Evolutionary conservation across 2,797 vertebrate species (phyloP).

Genomic region (Selene dorsalis): DNA sequence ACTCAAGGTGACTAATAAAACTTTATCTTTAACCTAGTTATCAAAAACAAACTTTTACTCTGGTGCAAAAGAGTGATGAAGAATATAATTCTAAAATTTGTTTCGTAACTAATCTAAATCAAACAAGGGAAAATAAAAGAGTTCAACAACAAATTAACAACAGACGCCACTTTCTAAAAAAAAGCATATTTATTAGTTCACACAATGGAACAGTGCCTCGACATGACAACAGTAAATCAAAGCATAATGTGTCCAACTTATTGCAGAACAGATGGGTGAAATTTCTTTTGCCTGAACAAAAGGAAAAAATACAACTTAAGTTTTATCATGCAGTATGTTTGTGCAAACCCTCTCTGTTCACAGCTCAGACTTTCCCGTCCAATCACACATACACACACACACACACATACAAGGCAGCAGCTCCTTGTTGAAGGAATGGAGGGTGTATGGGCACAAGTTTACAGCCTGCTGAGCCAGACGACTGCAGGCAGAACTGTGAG

Average conservation of each 20-base stretch:
- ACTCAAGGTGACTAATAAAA: background rate
- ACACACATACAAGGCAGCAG: conserved; percentile 59
- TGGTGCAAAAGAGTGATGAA: too few species aligned
- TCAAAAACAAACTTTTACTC: too few species aligned
- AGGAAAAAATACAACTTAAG: conserved; percentile 60
- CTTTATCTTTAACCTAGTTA: too few species aligned
- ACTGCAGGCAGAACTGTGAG: conserved; percentile 46
- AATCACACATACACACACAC: conserved; percentile 37
- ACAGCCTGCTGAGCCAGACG: conserved; percentile 62
- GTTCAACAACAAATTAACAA: background rate
- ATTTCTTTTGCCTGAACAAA: conserved; percentile 48
- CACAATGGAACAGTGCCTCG: conserved; percentile 73
- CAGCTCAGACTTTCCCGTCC: conserved; percentile 47
- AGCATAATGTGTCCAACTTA: conserved; percentile 70
- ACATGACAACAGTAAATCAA: conserved; percentile 74
- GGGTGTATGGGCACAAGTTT: conserved; percentile 53
- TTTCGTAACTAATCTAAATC: too few species aligned
- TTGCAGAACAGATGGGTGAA: conserved; percentile 59
- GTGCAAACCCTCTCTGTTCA: conserved; percentile 65
- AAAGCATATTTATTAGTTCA: conserved; percentile 80
- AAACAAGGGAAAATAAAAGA: background rate
- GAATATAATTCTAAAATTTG: too few species aligned
- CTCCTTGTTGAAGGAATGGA: conserved; percentile 73
- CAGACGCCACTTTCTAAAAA: conserved; percentile 52
- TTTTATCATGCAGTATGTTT: conserved; percentile 77